These are phyloP conservation scores for Callipepla californica DNA, from an alignment of 2,113 vertebrate species.

Conservation along the genomic window DNA sequence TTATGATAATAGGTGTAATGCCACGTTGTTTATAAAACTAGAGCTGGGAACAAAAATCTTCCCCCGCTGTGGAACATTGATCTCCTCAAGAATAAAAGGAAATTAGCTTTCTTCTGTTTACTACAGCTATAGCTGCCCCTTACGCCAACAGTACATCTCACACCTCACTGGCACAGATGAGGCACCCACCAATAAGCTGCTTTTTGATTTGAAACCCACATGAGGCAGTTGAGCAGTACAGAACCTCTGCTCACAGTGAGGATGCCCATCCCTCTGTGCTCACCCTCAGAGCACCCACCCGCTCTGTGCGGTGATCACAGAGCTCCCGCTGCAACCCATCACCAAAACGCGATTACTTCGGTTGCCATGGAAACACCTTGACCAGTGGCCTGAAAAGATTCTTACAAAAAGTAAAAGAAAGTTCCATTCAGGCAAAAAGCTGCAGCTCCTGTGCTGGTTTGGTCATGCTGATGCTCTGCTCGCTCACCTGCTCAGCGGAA, in stretches of 20 bases:
- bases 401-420: neutral
- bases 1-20: too few species aligned
- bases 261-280: too few species aligned
- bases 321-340: conserved; percentile 12
- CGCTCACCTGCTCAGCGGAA: neutral
- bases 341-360: conserved; percentile 14
- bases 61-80: too few species aligned
- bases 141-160: neutral
- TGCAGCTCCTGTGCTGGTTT: neutral
- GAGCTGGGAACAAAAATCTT: too few species aligned
- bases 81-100: too few species aligned
- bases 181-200: neutral
- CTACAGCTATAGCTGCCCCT: neutral
- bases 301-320: neutral
- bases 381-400: neutral
- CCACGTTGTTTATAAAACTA: too few species aligned
- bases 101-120: neutral
- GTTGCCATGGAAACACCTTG: conserved; percentile 60
- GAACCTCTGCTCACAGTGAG: too few species aligned
- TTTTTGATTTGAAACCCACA: neutral
- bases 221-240: too few species aligned
- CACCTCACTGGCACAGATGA: neutral
- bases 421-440: neutral
- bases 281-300: neutral
- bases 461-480: neutral